phyloP scores from a whole-genome alignment of 2,888 invertebrate genomes.

The Troides oblongomaculatus region DNA sequence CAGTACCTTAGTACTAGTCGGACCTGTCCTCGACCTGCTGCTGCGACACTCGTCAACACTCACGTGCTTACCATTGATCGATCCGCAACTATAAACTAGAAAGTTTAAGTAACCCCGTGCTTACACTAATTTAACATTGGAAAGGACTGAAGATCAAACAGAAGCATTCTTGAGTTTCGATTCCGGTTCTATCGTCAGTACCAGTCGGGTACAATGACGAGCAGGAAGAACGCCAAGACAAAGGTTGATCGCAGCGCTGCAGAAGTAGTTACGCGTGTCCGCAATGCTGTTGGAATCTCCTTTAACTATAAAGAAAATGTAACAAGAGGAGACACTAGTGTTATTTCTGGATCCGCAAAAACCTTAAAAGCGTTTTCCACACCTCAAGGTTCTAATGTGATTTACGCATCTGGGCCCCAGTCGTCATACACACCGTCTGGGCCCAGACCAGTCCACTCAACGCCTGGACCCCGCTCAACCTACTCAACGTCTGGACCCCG shows the following conservation, averaged over 20 bases:
- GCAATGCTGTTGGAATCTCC: background rate
- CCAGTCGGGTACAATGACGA: slow-evolving; percentile 14
- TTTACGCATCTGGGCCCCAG: background rate
- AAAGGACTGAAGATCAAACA: too few species aligned
- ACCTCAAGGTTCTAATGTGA: background rate
- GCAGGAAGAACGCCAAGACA: slow-evolving; percentile 22
- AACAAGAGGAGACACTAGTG: background rate
- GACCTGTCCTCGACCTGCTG: slow-evolving; percentile 8
- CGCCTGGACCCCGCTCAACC: background rate
- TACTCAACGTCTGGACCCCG: background rate
- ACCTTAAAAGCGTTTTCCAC: background rate
- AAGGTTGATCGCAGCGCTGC: background rate
- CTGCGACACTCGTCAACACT: too few species aligned
- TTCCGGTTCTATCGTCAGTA: background rate
- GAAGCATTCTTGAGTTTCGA: too few species aligned
- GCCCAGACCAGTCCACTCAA: background rate
- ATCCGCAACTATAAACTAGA: too few species aligned
- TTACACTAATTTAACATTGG: too few species aligned
- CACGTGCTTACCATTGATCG: too few species aligned
- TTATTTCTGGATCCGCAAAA: background rate
- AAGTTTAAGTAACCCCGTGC: too few species aligned
- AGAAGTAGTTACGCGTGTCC: background rate
- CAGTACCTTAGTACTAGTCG: slow-evolving; percentile 28
- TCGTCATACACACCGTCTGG: background rate
- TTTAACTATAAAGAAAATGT: background rate